These are phyloP conservation scores for Drosophila robusta DNA, from an alignment of 2,888 invertebrate species.

Conservation along the genomic window DNA sequence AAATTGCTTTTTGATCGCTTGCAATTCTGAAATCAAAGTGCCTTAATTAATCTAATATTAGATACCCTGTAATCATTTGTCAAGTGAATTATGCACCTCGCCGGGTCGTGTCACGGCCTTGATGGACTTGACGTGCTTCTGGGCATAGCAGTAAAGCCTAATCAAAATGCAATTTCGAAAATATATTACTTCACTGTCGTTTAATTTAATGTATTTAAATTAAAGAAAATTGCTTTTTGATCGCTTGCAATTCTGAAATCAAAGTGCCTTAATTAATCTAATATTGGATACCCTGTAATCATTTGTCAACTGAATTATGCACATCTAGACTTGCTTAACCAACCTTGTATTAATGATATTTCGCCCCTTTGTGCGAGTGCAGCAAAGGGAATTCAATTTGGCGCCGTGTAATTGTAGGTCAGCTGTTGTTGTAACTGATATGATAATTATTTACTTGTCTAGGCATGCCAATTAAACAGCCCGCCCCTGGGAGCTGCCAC, in stretches of 20 bases:
- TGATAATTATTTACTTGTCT: constrained; percentile 68
- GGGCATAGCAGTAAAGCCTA: constrained; percentile 97
- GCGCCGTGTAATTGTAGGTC: constrained; percentile 9
- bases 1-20: not conserved
- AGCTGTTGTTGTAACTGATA: constrained; percentile 58
- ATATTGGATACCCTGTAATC: not conserved
- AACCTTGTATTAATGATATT: constrained; percentile 4
- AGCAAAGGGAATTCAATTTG: constrained; percentile 1
- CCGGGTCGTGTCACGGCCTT: constrained; percentile 94
- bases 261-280: not conserved
- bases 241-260: constrained; percentile 1
- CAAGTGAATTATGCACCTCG: constrained; percentile 71
- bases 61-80: not conserved
- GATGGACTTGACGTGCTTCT: constrained; percentile 98
- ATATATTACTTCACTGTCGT: not conserved
- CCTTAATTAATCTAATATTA: not conserved
- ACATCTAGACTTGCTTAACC: constrained; percentile 57
- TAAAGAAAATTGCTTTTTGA: not conserved
- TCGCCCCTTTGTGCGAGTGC: not conserved
- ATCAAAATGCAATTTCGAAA: not conserved
- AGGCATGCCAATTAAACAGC: constrained; percentile 56
- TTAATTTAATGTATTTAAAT: not conserved
- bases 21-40: constrained; percentile 1
- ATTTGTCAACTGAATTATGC: constrained; percentile 2
- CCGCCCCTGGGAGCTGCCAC: constrained; percentile 16